Conservation (phyloP, 2,888 invertebrate species). For the Itoplectis maculator region DNA sequence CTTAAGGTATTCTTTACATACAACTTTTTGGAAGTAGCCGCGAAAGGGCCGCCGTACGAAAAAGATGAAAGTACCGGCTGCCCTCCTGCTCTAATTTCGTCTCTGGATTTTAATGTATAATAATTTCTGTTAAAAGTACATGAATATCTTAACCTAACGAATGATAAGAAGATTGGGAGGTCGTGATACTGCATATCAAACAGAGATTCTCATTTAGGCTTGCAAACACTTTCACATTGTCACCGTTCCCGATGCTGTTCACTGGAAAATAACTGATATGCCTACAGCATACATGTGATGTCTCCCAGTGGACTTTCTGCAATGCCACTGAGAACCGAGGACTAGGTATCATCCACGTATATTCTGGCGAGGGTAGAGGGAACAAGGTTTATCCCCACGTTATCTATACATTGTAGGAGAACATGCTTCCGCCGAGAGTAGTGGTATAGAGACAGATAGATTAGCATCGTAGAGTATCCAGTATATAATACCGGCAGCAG, state of each 20-base stretch:
- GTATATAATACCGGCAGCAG: neutral
- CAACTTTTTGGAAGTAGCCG: neutral
- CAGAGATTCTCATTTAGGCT: neutral
- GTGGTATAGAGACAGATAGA: conserved; percentile 17
- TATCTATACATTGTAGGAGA: neutral
- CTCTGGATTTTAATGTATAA: too few relatives aligned
- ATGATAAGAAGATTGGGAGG: too few relatives aligned
- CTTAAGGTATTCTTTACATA: neutral
- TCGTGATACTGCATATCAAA: too few relatives aligned
- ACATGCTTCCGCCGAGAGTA: neutral
- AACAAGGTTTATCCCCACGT: conserved; percentile 12
- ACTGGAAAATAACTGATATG: conserved; percentile 7
- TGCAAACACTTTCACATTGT: conserved; percentile 2
- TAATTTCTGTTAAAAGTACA: too few relatives aligned
- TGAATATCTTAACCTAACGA: too few relatives aligned
- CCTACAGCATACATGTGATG: conserved; percentile 2
- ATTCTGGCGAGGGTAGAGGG: neutral
- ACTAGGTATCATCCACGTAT: conserved; percentile 1
- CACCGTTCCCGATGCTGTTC: neutral
- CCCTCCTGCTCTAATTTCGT: too few relatives aligned
- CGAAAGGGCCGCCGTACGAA: too few relatives aligned
- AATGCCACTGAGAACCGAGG: neutral
- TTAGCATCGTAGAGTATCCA: conserved; percentile 22
- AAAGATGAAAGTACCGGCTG: too few relatives aligned
- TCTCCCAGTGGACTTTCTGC: neutral